Percentiles rank a stretch among this genome's conserved stretches.
Evolutionary conservation across 2,113 vertebrate genomes (phyloP).

Genomic region (Serilophus lunatus): DNA sequence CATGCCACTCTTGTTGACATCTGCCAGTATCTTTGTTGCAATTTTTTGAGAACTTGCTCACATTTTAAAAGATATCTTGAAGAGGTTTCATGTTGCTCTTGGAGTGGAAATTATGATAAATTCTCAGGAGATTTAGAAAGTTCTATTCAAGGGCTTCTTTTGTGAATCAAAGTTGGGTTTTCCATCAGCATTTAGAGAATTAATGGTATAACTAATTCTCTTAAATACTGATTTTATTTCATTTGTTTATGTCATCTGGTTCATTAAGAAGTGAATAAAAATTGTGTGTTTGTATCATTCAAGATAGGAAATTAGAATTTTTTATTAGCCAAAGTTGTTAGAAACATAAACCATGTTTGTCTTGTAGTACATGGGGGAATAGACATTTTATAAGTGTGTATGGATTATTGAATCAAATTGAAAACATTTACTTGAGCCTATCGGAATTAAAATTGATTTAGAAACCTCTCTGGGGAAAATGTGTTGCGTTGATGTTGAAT

Average conservation of each 20-base stretch:
- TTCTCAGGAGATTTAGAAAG: not conserved
- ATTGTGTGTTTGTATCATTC: not conserved
- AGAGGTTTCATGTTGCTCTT: not conserved
- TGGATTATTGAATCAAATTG: slow-evolving; percentile 69
- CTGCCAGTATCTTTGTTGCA: not conserved
- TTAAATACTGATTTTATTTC: not conserved
- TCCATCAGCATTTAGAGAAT: not conserved
- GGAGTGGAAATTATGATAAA: not conserved
- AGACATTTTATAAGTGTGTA: slow-evolving; percentile 45
- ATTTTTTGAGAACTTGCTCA: not conserved
- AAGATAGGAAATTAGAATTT: not conserved
- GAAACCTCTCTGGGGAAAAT: slow-evolving; percentile 20
- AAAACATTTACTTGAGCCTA: slow-evolving; percentile 63
- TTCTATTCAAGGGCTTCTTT: not conserved
- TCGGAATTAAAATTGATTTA: slow-evolving; percentile 60
- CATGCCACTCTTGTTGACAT: not conserved
- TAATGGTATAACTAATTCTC: not conserved
- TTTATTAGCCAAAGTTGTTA: slow-evolving; percentile 40
- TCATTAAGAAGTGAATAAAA: not conserved
- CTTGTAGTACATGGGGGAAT: slow-evolving; percentile 38
- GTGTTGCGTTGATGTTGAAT: slow-evolving; percentile 20
- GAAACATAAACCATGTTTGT: slow-evolving; percentile 11
- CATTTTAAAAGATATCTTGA: not conserved
- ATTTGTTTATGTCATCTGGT: not conserved
- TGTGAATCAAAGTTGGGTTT: too few species aligned